phyloP scores from a whole-genome alignment of 2,888 invertebrate species.

The Odontocerum albicorne region DNA sequence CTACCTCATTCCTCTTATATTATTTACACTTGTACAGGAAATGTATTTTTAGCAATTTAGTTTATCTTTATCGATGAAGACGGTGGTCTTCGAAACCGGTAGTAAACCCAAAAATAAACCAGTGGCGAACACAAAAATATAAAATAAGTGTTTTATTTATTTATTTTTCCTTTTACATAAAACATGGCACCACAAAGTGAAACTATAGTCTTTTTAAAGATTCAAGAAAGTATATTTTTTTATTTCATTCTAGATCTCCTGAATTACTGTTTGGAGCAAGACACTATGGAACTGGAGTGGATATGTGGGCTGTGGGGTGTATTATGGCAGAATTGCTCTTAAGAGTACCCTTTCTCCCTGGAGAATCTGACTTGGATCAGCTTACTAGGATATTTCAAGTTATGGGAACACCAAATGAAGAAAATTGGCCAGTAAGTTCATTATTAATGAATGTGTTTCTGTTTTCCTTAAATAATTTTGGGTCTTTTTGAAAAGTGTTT shows the following conservation, averaged over 20 bases:
- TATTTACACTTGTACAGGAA: too few relatives aligned
- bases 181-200: constrained; percentile 94
- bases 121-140: too few relatives aligned
- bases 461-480: not conserved
- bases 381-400: constrained; percentile 93
- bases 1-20: too few relatives aligned
- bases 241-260: constrained; percentile 65
- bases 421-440: constrained; percentile 79
- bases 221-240: constrained; percentile 86
- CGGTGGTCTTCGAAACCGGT: too few relatives aligned
- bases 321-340: constrained; percentile 92
- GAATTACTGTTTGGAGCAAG: constrained; percentile 94
- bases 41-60: too few relatives aligned
- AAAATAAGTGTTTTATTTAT: too few relatives aligned
- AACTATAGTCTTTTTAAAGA: constrained; percentile 98
- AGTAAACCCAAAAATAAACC: too few relatives aligned
- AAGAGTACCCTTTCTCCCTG: constrained; percentile 92
- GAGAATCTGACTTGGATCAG: constrained; percentile 97
- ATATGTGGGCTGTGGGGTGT: constrained; percentile 99
- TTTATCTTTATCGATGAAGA: too few relatives aligned
- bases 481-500: not conserved
- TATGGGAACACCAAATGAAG: constrained; percentile 90
- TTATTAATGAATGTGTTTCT: too few relatives aligned
- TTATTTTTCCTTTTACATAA: too few relatives aligned
- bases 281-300: constrained; percentile 93